Evolutionary conservation across 2,888 invertebrate genomes (phyloP).

Genomic region (Netelia melanura): DNA sequence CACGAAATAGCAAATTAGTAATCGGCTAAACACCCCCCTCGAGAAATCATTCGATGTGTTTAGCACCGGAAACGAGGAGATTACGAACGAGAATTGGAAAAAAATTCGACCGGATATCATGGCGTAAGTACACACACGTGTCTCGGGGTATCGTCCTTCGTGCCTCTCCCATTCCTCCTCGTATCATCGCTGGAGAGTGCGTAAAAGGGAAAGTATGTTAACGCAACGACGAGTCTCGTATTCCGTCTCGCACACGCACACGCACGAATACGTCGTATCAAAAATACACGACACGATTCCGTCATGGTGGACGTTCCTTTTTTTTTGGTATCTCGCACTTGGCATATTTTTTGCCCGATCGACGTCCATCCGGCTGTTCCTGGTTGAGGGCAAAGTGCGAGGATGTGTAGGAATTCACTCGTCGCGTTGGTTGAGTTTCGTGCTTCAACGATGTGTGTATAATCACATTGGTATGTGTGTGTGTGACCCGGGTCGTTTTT

Average conservation of each 20-base stretch:
- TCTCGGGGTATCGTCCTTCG: background rate
- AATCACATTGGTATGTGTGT: background rate
- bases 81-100: too few relatives aligned
- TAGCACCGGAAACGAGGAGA: too few relatives aligned
- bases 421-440: too few relatives aligned
- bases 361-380: too few relatives aligned
- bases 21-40: too few relatives aligned
- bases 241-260: constrained; percentile 9
- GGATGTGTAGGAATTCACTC: too few relatives aligned
- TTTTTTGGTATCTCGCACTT: constrained; percentile 31
- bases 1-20: too few relatives aligned
- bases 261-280: constrained; percentile 1
- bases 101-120: too few relatives aligned
- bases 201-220: constrained; percentile 59
- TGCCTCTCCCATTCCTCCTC: constrained; percentile 10
- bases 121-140: too few relatives aligned
- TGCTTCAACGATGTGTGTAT: background rate
- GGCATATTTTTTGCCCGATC: constrained; percentile 36
- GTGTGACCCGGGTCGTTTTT: constrained; percentile 55
- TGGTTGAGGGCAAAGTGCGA: too few relatives aligned
- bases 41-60: too few relatives aligned
- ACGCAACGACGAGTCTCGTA: constrained; percentile 47
- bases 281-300: constrained; percentile 45
- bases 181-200: background rate
- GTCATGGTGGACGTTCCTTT: constrained; percentile 23